These are phyloP conservation scores for Montipora capitata DNA, from an alignment of 92 coral and sea anemone genomes.

Conservation along the genomic window DNA sequence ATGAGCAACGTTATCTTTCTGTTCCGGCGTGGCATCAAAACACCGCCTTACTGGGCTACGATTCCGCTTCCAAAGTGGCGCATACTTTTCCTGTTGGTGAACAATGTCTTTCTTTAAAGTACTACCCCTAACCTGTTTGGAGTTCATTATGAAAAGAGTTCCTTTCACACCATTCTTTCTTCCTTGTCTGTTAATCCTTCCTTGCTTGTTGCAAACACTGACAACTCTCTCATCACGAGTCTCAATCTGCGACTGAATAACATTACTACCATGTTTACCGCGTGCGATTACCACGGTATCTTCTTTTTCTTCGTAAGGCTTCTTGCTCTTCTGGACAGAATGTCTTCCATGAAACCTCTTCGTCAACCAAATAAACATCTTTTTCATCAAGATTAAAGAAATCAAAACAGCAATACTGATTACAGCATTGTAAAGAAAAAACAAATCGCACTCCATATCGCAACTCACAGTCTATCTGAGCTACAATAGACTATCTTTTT, in stretches of 20 bases:
- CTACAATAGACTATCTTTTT: background rate
- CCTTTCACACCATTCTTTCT: background rate
- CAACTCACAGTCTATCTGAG: too few species aligned
- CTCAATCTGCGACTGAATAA: background rate
- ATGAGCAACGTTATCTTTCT: background rate
- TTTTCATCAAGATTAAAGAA: too few species aligned
- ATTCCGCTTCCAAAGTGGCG: background rate
- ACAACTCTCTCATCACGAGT: background rate
- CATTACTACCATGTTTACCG: background rate
- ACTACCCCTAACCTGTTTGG: background rate
- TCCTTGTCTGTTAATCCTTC: background rate
- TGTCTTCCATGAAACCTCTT: background rate
- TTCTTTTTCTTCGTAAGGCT: background rate
- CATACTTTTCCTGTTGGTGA: background rate
- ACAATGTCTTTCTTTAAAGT: background rate
- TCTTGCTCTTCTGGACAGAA: background rate
- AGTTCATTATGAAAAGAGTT: background rate
- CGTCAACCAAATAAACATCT: background rate
- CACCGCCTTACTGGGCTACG: background rate
- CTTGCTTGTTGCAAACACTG: too few species aligned
- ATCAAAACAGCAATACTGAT: background rate
- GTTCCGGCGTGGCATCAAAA: background rate
- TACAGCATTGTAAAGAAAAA: too few species aligned
- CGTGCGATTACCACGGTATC: too few species aligned
- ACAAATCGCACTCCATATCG: too few species aligned